phyloP scores from a whole-genome alignment of 2,888 invertebrate species.

The Ariolimax columbianus region DNA sequence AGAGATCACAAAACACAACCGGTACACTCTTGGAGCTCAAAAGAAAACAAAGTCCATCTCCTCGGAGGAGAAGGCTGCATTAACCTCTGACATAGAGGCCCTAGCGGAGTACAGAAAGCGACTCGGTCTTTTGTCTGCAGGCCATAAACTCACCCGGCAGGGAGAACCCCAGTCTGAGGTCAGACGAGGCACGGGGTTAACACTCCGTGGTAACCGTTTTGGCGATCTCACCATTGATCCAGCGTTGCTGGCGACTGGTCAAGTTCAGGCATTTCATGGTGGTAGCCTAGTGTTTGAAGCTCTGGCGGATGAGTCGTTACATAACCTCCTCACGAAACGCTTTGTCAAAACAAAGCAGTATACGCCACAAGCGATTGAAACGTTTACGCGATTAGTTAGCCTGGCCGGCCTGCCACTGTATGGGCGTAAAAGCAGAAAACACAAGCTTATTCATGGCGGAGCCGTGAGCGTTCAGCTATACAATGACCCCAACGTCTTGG shows the following conservation, averaged over 20 bases:
- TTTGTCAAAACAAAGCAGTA: slow-evolving; percentile 9
- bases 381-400: too few relatives aligned
- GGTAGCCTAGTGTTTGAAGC: neutral
- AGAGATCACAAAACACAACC: neutral
- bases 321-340: neutral
- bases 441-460: neutral
- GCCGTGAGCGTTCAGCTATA: neutral
- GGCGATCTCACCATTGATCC: neutral
- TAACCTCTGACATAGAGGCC: neutral
- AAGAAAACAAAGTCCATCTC: neutral
- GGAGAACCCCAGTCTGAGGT: neutral
- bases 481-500: neutral
- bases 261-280: neutral
- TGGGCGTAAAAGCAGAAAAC: neutral
- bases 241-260: neutral
- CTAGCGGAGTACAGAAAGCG: neutral
- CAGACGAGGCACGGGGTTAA: neutral
- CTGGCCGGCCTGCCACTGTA: too few relatives aligned
- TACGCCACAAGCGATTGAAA: too few relatives aligned
- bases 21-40: neutral
- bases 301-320: neutral
- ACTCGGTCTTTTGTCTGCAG: neutral
- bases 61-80: neutral
- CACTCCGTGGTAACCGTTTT: neutral
- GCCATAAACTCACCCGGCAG: neutral